Conservation (phyloP, 2,888 invertebrate genomes). For the Pardosa pseudoannulata region DNA sequence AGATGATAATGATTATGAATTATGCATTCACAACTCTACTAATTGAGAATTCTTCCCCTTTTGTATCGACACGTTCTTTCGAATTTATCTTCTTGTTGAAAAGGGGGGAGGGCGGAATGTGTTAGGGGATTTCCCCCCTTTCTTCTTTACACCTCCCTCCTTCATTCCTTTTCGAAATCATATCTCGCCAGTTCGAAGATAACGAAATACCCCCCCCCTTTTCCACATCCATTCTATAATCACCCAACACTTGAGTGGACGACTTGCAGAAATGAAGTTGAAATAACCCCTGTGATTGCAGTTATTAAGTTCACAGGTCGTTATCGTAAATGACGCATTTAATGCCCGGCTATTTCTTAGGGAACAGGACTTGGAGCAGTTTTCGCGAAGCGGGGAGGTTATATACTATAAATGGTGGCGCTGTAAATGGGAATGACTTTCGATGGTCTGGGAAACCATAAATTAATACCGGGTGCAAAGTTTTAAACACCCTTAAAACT, state of each 20-base stretch:
- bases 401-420: background rate
- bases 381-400: background rate
- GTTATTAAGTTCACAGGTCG: slow-evolving; percentile 62
- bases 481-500: too few species aligned
- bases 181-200: background rate
- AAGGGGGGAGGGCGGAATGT: too few species aligned
- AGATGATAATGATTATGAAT: too few species aligned
- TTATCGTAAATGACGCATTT: slow-evolving; percentile 54
- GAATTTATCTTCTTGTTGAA: background rate
- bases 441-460: background rate
- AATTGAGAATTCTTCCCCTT: background rate
- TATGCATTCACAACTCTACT: background rate
- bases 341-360: slow-evolving; percentile 26
- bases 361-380: slow-evolving; percentile 8
- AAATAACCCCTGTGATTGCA: slow-evolving; percentile 62
- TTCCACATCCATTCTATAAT: slow-evolving; percentile 7
- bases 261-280: slow-evolving; percentile 37
- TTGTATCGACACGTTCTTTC: background rate
- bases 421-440: background rate
- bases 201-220: background rate
- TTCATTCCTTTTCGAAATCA: background rate
- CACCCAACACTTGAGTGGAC: slow-evolving; percentile 2
- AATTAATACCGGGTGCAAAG: too few species aligned
- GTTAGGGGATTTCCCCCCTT: background rate
- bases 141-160: too few species aligned